phyloP scores from a whole-genome alignment of 2,888 invertebrate species.

The Apotomis betuletana region DNA sequence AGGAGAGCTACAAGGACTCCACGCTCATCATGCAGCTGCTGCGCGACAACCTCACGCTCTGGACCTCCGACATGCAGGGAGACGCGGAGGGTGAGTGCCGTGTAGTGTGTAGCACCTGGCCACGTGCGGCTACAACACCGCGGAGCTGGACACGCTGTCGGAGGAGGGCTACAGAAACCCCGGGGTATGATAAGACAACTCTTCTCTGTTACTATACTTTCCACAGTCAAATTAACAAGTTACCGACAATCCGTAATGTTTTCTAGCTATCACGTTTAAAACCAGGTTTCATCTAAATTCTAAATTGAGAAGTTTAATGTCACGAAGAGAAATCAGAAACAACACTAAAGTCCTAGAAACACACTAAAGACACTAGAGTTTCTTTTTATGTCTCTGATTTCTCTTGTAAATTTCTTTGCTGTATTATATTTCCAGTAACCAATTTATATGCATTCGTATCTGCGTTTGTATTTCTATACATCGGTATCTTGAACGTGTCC shows the following conservation, averaged over 20 bases:
- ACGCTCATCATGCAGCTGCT: slow-evolving; percentile 99
- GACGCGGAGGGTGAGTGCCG: slow-evolving; percentile 86
- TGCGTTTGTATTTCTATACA: background rate
- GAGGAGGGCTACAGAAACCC: slow-evolving; percentile 99
- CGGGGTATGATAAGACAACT: slow-evolving; percentile 15
- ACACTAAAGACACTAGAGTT: too few species aligned
- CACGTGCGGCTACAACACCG: slow-evolving; percentile 99
- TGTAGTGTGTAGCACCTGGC: slow-evolving; percentile 71
- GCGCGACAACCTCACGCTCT: slow-evolving; percentile 99
- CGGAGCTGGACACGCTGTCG: slow-evolving; percentile 97
- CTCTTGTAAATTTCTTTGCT: too few species aligned
- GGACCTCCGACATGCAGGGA: slow-evolving; percentile 99
- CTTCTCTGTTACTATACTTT: too few species aligned
- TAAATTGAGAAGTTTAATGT: too few species aligned
- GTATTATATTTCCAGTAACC: background rate
- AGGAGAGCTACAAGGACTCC: slow-evolving; percentile 99
- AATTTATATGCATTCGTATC: background rate
- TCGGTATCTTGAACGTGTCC: background rate
- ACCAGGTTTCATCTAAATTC: too few species aligned
- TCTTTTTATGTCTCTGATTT: too few species aligned
- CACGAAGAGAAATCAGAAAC: too few species aligned
- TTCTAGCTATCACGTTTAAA: too few species aligned
- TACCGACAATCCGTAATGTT: too few species aligned
- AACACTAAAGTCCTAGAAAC: too few species aligned
- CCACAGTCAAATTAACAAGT: too few species aligned